Conservation (phyloP, 2,888 invertebrate species). For the Tetropium fuscum region DNA sequence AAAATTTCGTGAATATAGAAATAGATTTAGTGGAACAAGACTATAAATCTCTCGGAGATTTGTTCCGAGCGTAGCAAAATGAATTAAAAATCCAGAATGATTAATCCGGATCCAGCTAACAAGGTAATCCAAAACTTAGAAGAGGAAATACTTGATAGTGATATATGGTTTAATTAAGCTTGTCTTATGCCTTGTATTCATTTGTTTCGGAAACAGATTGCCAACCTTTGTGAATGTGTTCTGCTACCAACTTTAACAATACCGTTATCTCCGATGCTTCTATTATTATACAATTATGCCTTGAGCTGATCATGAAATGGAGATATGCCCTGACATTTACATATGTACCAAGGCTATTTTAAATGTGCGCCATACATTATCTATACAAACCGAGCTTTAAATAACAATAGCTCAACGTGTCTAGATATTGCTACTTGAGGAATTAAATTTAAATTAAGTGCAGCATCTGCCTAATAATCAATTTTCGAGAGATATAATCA, state of each 20-base stretch:
- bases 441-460: slow-evolving; percentile 22
- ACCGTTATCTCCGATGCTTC: slow-evolving; percentile 37
- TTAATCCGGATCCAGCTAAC: slow-evolving; percentile 63
- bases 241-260: slow-evolving; percentile 56
- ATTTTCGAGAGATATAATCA: slow-evolving; percentile 6
- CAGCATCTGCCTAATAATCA: slow-evolving; percentile 21
- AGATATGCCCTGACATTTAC: slow-evolving; percentile 31
- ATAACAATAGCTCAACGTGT: slow-evolving; percentile 21
- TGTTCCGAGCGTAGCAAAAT: slow-evolving; percentile 54
- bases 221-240: slow-evolving; percentile 56
- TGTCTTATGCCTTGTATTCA: slow-evolving; percentile 66
- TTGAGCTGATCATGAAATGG: slow-evolving; percentile 26
- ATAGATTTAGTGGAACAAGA: slow-evolving; percentile 51
- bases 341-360: slow-evolving; percentile 29
- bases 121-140: slow-evolving; percentile 63
- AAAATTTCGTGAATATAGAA: slow-evolving; percentile 42
- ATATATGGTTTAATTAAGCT: slow-evolving; percentile 66
- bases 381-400: slow-evolving; percentile 22
- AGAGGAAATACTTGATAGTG: slow-evolving; percentile 60
- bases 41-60: slow-evolving; percentile 56
- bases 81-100: slow-evolving; percentile 63
- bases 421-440: slow-evolving; percentile 10
- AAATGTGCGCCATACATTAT: slow-evolving; percentile 23
- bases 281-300: slow-evolving; percentile 49
- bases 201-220: slow-evolving; percentile 66